Conservation (phyloP, 23 tunicate genomes). For the Trididemnum nubilum region DNA sequence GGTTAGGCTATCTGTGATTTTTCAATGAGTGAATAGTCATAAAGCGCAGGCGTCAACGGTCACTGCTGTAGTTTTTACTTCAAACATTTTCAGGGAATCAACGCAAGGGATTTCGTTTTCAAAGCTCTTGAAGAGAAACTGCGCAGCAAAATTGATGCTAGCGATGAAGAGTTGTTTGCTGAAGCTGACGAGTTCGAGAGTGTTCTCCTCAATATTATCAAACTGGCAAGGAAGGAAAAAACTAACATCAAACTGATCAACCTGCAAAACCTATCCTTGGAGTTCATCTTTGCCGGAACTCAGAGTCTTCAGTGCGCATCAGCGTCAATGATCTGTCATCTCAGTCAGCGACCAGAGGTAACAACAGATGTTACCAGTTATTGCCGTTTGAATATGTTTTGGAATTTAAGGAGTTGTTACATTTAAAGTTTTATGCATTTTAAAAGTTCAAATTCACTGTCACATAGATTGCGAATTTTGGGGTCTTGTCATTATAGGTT, state of each 20-base stretch:
- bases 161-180: slow-evolving; percentile 44
- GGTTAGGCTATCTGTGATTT: too few species aligned
- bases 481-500: neutral
- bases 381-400: too few species aligned
- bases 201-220: slow-evolving; percentile 79
- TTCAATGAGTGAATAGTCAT: too few species aligned
- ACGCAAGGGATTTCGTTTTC: slow-evolving; percentile 76
- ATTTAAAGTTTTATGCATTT: too few species aligned
- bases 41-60: too few species aligned
- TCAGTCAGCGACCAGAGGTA: slow-evolving; percentile 83
- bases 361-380: neutral
- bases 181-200: slow-evolving; percentile 42
- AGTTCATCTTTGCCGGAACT: slow-evolving; percentile 94
- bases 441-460: too few species aligned
- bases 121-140: slow-evolving; percentile 56
- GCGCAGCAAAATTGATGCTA: slow-evolving; percentile 53
- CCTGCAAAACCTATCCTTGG: slow-evolving; percentile 87
- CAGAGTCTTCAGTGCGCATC: slow-evolving; percentile 87
- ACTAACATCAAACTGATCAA: slow-evolving; percentile 50
- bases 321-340: slow-evolving; percentile 61
- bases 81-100: slow-evolving; percentile 59
- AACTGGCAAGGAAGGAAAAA: slow-evolving; percentile 77
- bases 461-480: neutral
- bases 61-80: too few species aligned
- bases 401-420: too few species aligned